A percentile compares a stretch with the other conserved stretches of the same genome.
Conservation (phyloP, 2,797 vertebrate genomes). For the Phaenicophaeus curvirostris region DNA sequence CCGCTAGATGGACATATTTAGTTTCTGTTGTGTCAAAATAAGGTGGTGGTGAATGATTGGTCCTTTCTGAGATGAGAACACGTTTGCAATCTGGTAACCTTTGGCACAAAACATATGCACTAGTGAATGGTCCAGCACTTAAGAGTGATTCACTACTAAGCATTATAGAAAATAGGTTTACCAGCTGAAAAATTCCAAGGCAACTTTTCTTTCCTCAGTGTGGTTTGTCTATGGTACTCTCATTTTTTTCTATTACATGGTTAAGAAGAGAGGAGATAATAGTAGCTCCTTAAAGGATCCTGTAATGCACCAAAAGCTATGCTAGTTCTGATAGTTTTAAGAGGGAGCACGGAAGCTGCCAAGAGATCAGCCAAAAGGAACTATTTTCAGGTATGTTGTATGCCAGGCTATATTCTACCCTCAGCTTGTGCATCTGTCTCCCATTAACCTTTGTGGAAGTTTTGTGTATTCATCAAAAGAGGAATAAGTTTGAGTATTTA, state of each 20-base stretch:
- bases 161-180: slow-evolving; percentile 75
- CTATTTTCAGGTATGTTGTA: slow-evolving; percentile 36
- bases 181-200: slow-evolving; percentile 67
- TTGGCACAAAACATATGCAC: slow-evolving; percentile 68
- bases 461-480: slow-evolving; percentile 1
- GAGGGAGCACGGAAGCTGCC: slow-evolving; percentile 62
- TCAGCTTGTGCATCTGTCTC: neutral
- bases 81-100: slow-evolving; percentile 74
- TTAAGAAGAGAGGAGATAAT: slow-evolving; percentile 72
- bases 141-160: slow-evolving; percentile 66
- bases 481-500: neutral
- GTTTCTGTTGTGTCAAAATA: slow-evolving; percentile 70
- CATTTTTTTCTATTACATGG: slow-evolving; percentile 66
- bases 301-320: slow-evolving; percentile 62
- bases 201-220: slow-evolving; percentile 56
- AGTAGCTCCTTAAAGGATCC: slow-evolving; percentile 52
- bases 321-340: slow-evolving; percentile 60
- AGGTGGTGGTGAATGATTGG: slow-evolving; percentile 67
- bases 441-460: slow-evolving; percentile 34
- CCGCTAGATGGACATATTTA: slow-evolving; percentile 57
- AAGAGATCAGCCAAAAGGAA: slow-evolving; percentile 59
- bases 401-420: neutral
- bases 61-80: slow-evolving; percentile 58
- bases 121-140: slow-evolving; percentile 72
- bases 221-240: slow-evolving; percentile 45